Percentiles rank a stretch among this genome's conserved stretches.
phyloP scores from a whole-genome alignment of 2,888 invertebrate species.

The Stenurella melanura region DNA sequence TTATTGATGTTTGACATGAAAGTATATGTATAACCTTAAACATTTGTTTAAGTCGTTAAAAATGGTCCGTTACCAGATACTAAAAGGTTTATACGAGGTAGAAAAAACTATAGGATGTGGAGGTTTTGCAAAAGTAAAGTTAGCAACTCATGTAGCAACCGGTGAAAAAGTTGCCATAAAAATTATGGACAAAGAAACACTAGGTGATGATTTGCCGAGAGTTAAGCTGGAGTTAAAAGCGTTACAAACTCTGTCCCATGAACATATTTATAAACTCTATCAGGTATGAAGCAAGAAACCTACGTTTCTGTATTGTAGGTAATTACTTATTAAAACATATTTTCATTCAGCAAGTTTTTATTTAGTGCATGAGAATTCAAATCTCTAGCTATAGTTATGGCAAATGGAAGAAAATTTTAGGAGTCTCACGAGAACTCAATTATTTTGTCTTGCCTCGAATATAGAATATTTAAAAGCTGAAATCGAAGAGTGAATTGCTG shows the following conservation, averaged over 20 bases:
- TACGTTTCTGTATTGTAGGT: too few species aligned
- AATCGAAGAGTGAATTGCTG: too few species aligned
- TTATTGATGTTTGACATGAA: conserved; percentile 8
- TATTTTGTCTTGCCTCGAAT: too few species aligned
- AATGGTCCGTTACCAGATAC: conserved; percentile 75
- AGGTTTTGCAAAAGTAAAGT: conserved; percentile 88
- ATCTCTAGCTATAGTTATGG: too few species aligned
- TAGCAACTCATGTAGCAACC: conserved; percentile 85
- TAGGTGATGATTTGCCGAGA: conserved; percentile 84
- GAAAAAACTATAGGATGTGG: conserved; percentile 84
- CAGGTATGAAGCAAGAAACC: conserved; percentile 71
- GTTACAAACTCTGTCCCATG: conserved; percentile 81
- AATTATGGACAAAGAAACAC: conserved; percentile 84
- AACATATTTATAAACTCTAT: conserved; percentile 85
- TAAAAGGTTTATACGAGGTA: conserved; percentile 80
- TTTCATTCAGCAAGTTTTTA: too few species aligned
- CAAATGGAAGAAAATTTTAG: too few species aligned
- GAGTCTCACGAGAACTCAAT: too few species aligned
- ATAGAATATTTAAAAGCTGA: too few species aligned
- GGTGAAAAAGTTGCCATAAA: conserved; percentile 89
- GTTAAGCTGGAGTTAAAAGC: conserved; percentile 85
- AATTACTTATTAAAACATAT: too few species aligned
- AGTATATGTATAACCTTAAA: conserved; percentile 19
- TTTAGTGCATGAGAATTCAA: too few species aligned
- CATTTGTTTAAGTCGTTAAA: conserved; percentile 47